phyloP scores from a whole-genome alignment of 2,888 invertebrate species.

The Tiliacea citrago region DNA sequence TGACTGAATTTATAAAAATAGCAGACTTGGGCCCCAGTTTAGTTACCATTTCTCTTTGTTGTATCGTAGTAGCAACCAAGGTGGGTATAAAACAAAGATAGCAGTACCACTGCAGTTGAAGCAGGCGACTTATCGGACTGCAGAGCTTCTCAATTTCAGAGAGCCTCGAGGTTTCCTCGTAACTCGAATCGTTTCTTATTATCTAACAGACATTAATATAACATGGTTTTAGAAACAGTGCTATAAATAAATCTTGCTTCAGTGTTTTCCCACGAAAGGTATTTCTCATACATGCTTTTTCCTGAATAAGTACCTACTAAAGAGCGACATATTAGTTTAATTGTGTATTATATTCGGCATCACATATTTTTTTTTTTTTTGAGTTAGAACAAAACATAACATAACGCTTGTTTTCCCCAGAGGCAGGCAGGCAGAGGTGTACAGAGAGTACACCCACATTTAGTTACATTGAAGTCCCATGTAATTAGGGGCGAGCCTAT shows the following conservation, averaged over 20 bases:
- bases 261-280: neutral
- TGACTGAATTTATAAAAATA: no score
- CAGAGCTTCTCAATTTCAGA: slow-evolving; percentile 72
- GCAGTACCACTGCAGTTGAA: slow-evolving; percentile 74
- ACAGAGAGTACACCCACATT: no score
- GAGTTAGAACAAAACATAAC: no score
- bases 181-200: slow-evolving; percentile 59
- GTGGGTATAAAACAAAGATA: slow-evolving; percentile 78
- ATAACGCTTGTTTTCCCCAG: no score
- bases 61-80: slow-evolving; percentile 65
- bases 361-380: neutral
- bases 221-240: slow-evolving; percentile 26
- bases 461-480: no score
- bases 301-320: neutral
- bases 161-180: slow-evolving; percentile 63
- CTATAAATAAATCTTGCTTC: neutral
- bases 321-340: neutral
- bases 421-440: no score
- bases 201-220: slow-evolving; percentile 48
- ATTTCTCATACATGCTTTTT: neutral
- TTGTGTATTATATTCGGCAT: no score
- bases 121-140: slow-evolving; percentile 83
- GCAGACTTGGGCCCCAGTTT: no score
- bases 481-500: no score
- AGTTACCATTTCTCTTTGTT: neutral